Percentiles rank a stretch among this genome's conserved stretches.
These are phyloP conservation scores for Drosophila tripunctata DNA, from an alignment of 2,888 invertebrate genomes.

Conservation along the genomic window DNA sequence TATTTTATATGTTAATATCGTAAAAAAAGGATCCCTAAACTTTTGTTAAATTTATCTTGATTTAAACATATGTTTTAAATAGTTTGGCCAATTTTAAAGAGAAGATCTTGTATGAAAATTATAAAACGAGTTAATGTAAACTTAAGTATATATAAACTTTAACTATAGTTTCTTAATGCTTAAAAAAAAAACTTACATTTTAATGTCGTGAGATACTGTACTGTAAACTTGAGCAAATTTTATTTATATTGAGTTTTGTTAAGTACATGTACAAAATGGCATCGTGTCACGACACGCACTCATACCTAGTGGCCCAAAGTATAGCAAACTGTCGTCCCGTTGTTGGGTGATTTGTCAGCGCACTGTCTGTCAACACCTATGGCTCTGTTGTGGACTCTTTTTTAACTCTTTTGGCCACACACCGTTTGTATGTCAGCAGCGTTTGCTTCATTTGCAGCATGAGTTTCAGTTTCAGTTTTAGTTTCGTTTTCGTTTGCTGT, in stretches of 20 bases:
- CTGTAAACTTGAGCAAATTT: background rate
- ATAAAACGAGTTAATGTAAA: no score
- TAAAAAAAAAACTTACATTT: no score
- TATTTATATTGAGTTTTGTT: background rate
- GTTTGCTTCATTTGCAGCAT: conserved; percentile 73
- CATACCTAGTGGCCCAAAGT: background rate
- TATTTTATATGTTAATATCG: no score
- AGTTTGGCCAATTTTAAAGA: no score
- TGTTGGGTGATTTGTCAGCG: conserved; percentile 65
- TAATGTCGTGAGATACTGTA: no score
- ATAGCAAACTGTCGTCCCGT: background rate
- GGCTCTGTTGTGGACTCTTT: conserved; percentile 8
- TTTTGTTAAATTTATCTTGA: no score
- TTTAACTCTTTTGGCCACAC: conserved; percentile 11
- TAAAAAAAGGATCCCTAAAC: no score
- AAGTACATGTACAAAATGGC: background rate
- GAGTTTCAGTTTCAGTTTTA: conserved; percentile 60
- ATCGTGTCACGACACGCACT: conserved; percentile 1
- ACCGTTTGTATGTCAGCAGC: conserved; percentile 61
- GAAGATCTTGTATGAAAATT: no score
- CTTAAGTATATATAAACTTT: no score
- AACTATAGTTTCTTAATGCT: no score
- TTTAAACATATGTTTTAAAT: no score
- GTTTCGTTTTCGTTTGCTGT: conserved; percentile 17
- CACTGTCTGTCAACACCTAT: conserved; percentile 55